Percentiles rank a stretch among this genome's conserved stretches.
Conservation (phyloP, 2,797 vertebrate species). For the Balearica regulorum region DNA sequence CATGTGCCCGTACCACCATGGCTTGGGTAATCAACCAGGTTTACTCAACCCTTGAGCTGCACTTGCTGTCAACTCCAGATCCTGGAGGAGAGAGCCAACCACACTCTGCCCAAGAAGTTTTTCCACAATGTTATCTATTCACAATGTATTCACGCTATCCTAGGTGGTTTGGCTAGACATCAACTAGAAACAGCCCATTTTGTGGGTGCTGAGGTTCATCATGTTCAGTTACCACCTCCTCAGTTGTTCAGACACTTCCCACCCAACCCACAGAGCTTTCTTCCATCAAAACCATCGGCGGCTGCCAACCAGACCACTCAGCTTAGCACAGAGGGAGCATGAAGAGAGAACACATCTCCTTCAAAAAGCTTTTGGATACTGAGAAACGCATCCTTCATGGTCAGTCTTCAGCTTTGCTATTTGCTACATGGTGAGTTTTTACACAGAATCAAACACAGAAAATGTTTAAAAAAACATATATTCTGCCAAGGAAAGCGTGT, state of each 20-base stretch:
- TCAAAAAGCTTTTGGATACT: neutral
- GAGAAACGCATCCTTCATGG: neutral
- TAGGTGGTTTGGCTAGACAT: neutral
- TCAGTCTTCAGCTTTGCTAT: neutral
- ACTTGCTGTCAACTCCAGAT: neutral
- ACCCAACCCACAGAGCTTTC: neutral
- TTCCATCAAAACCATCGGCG: neutral
- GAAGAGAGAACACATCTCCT: neutral
- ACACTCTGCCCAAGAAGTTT: neutral
- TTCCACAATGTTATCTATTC: neutral
- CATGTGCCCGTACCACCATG: rapidly evolving
- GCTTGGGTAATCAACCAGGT: neutral
- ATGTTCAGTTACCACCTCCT: neutral
- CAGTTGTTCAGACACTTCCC: neutral
- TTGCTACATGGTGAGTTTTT: neutral
- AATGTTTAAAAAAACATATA: neutral
- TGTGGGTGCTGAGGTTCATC: neutral
- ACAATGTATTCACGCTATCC: neutral
- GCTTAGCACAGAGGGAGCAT: neutral
- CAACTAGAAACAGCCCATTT: neutral
- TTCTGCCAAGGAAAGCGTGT: neutral
- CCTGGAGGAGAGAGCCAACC: neutral
- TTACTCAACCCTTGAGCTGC: neutral
- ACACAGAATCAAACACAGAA: neutral
- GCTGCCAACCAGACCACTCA: neutral